A percentile compares a stretch with the other conserved stretches of the same genome.
phyloP scores from a whole-genome alignment of 2,888 invertebrate genomes.

The Tupiocoris notatus region DNA sequence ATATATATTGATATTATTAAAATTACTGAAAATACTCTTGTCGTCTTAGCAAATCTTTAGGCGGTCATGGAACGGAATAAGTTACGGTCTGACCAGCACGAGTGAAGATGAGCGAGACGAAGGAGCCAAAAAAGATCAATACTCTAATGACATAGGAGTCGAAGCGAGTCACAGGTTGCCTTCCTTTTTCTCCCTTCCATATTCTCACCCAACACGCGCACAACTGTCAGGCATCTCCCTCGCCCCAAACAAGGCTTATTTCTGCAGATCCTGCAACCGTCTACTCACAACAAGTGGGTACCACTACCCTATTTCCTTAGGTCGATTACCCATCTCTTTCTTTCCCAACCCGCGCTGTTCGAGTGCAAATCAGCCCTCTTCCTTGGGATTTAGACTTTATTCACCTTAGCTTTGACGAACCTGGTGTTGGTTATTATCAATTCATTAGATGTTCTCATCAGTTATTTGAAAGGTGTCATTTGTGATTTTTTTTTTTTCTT shows the following conservation, averaged over 20 bases:
- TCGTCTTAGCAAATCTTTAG: too few species aligned
- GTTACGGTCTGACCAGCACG: not conserved
- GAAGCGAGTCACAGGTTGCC: not conserved
- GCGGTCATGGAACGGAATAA: too few species aligned
- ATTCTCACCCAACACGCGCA: not conserved
- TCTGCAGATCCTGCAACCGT: not conserved
- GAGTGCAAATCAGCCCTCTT: too few species aligned
- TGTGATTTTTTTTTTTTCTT: too few species aligned
- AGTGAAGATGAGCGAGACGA: slow-evolving; percentile 6
- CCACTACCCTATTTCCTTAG: slow-evolving; percentile 19
- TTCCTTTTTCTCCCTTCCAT: not conserved
- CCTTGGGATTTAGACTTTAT: too few species aligned
- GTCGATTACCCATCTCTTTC: slow-evolving; percentile 15
- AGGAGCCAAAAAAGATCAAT: slow-evolving; percentile 12
- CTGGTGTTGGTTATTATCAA: too few species aligned
- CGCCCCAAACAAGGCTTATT: not conserved
- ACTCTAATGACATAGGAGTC: slow-evolving; percentile 23
- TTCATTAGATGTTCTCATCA: too few species aligned
- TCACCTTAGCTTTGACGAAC: too few species aligned
- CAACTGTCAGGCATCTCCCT: too few species aligned
- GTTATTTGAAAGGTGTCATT: too few species aligned
- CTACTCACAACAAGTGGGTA: slow-evolving; percentile 18
- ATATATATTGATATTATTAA: too few species aligned
- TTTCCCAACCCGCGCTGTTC: not conserved
- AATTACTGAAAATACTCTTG: too few species aligned